Evolutionary conservation across 2,888 invertebrate genomes (phyloP).

Genomic region (Unio pictorum): DNA sequence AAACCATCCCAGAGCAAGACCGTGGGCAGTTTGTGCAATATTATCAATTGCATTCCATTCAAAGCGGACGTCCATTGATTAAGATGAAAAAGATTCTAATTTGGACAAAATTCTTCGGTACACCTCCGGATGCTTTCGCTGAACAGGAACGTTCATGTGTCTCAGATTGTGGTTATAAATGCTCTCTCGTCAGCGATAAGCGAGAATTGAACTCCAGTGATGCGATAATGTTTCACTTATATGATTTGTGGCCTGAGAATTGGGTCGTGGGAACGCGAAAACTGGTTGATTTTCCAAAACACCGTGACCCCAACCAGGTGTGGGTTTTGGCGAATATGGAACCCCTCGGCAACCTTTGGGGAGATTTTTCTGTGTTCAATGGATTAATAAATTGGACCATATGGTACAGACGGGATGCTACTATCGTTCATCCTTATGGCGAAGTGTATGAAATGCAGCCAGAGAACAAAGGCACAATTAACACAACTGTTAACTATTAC

Average conservation of each 20-base stretch:
- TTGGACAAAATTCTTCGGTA: too few relatives aligned
- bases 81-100: too few relatives aligned
- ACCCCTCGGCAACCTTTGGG: slow-evolving; percentile 18
- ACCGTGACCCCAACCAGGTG: slow-evolving; percentile 25
- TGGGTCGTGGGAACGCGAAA: slow-evolving; percentile 29
- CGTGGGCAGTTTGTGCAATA: too few relatives aligned
- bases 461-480: not conserved
- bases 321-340: slow-evolving; percentile 21
- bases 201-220: slow-evolving; percentile 11
- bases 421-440: slow-evolving; percentile 17
- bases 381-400: slow-evolving; percentile 24
- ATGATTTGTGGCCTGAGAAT: slow-evolving; percentile 11
- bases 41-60: too few relatives aligned
- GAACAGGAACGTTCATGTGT: too few relatives aligned
- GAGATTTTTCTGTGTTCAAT: slow-evolving; percentile 12
- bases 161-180: slow-evolving; percentile 8
- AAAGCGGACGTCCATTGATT: too few relatives aligned
- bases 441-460: slow-evolving; percentile 2
- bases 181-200: slow-evolving; percentile 18
- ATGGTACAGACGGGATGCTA: slow-evolving; percentile 11
- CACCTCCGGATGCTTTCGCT: too few relatives aligned
- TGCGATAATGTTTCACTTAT: slow-evolving; percentile 19
- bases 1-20: too few relatives aligned
- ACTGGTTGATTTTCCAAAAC: slow-evolving; percentile 28
- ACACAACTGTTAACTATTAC: slow-evolving; percentile 4